Conservation (phyloP, 1,140 invertebrate genomes). For the Musca vetustissima region DNA sequence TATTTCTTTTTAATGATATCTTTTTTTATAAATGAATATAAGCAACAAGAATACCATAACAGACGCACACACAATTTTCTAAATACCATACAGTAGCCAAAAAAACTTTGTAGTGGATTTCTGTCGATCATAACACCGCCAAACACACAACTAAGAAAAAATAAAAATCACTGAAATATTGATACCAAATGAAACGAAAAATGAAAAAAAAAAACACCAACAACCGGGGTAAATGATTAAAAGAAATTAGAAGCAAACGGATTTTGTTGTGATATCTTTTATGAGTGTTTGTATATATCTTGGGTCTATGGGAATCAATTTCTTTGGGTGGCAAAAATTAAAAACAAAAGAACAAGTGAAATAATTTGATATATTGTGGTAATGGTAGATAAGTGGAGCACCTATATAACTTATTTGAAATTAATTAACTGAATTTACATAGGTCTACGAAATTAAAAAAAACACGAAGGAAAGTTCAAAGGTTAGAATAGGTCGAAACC, state of each 20-base stretch:
- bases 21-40: slow-evolving; percentile 3
- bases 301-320: not conserved
- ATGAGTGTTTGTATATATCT: not conserved
- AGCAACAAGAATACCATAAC: too few species aligned
- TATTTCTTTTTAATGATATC: slow-evolving; percentile 26
- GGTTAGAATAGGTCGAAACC: too few species aligned
- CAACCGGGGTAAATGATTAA: slow-evolving; percentile 17
- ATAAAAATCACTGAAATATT: not conserved
- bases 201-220: too few species aligned
- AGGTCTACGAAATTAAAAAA: too few species aligned
- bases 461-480: too few species aligned
- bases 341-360: not conserved
- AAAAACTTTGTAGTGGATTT: not conserved
- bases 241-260: slow-evolving; percentile 18
- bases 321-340: not conserved
- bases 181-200: too few species aligned
- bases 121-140: not conserved
- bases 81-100: slow-evolving; percentile 12
- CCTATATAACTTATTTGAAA: too few species aligned
- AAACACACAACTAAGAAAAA: not conserved
- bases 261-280: not conserved
- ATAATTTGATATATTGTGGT: too few species aligned
- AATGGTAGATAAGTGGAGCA: too few species aligned
- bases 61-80: too few species aligned
- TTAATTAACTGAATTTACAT: too few species aligned